A percentile compares a stretch with the other conserved stretches of the same genome.
Conservation (phyloP, 2,113 vertebrate species). For the Tylochromis polylepis region DNA sequence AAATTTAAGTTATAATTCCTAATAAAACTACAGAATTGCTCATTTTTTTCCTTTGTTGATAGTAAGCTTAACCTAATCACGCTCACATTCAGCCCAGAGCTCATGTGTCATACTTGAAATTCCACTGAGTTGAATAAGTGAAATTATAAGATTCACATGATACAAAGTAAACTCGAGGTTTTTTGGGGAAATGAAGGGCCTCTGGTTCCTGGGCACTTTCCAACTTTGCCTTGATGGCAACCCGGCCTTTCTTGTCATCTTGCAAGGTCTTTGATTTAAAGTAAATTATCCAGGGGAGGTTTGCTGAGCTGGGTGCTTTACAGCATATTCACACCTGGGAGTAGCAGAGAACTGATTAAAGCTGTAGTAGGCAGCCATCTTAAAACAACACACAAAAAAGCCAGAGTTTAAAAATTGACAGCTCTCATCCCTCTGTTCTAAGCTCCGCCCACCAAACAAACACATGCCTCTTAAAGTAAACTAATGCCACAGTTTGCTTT, state of each 20-base stretch:
- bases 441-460: neutral
- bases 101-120: neutral
- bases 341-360: neutral
- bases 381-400: neutral
- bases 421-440: neutral
- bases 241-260: neutral
- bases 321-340: neutral
- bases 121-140: neutral
- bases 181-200: neutral
- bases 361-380: neutral
- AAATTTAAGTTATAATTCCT: neutral
- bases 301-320: neutral
- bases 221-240: neutral
- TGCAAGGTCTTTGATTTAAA: neutral
- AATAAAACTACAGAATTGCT: neutral
- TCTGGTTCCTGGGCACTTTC: neutral
- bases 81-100: neutral
- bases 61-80: fast-evolving
- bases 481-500: neutral
- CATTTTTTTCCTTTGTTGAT: neutral
- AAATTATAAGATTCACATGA: too few species aligned
- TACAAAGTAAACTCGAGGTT: too few species aligned
- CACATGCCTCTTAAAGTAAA: too few species aligned
- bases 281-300: neutral
- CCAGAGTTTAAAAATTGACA: neutral